These are phyloP conservation scores for Sebastes schlegelii DNA, from an alignment of 2,113 vertebrate genomes.

Conservation along the genomic window DNA sequence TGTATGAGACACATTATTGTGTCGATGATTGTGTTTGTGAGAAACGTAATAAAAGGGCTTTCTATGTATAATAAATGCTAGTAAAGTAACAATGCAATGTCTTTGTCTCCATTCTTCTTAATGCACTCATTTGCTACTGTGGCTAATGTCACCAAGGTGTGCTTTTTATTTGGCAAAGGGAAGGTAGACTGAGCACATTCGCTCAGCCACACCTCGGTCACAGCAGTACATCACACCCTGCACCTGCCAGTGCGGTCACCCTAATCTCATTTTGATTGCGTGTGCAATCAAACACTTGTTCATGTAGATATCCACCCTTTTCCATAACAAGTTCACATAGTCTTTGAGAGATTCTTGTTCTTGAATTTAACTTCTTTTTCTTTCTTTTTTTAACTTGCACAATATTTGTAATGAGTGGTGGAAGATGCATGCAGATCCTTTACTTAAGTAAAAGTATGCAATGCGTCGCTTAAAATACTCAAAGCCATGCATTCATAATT, in stretches of 20 bases:
- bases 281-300: not conserved
- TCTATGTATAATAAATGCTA: not conserved
- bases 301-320: not conserved
- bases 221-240: not conserved
- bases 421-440: not conserved
- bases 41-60: not conserved
- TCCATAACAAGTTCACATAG: not conserved
- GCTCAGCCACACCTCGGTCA: not conserved
- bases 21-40: not conserved
- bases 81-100: not conserved
- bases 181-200: not conserved
- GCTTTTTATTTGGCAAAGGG: not conserved
- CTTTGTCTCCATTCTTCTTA: not conserved
- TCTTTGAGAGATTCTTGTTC: not conserved
- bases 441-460: not conserved
- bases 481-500: not conserved
- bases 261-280: slow-evolving; percentile 22
- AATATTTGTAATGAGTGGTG: not conserved
- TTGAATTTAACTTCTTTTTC: not conserved
- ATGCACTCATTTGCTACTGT: not conserved
- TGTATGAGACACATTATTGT: not conserved
- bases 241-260: not conserved
- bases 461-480: not conserved
- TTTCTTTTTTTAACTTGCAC: not conserved
- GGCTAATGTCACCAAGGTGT: not conserved